Evolutionary conservation across 2,113 vertebrate species (phyloP), one percentile per base, ranked within the genome.

Genomic region (Microcebus lehilahytsara): DNA sequence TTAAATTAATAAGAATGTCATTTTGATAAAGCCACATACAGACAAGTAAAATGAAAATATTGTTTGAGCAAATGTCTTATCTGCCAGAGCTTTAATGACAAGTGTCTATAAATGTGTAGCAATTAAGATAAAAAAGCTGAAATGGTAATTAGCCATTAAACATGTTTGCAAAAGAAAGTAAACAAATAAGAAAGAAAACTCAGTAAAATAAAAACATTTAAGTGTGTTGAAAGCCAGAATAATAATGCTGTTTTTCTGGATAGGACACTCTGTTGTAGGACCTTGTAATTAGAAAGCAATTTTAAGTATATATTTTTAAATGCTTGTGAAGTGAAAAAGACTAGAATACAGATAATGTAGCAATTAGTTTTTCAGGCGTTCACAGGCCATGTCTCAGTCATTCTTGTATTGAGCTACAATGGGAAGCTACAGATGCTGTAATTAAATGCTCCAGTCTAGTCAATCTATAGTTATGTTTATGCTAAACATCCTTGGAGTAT

Each of bases 71-170:
- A 97, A 96, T 87, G 30, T 90, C 89, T 98, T 98, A 92, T 92
- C 93, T 98, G 72, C 69, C 97, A 74, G 80, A 97, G n/a, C 25
- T 85, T 97, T 98, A 98, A 98, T 97, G 97, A 95, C 87, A 98
- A 32, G 80, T 49, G 46, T 95, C 89, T 93, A 92, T 97, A 97
- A 98, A 98, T 98, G 81, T 97, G 91, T 96, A 97, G 78, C 89
- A 98, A 97, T 98, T 98, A 98, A 96, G 78, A 98, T 98, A 95
- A 97, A 64, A 91, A 98, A 98, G 40, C 19, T 98, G 95, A 98
- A 98, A 93, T 96, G 83, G 75, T 98, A 98, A 98, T 98, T 97
- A 97, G 75, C 87, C 96, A 98, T 98, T 98, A 98, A 98, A 97
- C 34, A 93, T 95, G 86, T 97, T 96, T 98, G 58, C 91, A 95